Evolutionary conservation across 2,797 vertebrate genomes (phyloP).

Genomic region (Acrossocheilus fasciatus): DNA sequence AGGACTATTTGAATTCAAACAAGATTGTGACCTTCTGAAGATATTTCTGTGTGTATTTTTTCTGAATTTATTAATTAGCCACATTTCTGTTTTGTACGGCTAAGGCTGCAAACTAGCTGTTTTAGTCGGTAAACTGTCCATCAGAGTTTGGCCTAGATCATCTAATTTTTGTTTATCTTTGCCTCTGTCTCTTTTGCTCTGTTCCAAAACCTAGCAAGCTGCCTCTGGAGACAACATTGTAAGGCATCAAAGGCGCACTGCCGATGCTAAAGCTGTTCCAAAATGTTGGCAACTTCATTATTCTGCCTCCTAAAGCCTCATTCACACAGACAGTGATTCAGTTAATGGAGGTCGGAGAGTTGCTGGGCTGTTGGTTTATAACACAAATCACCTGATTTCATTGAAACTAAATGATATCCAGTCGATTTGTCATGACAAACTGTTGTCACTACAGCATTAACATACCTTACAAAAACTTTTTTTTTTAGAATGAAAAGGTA

Average conservation of each 20-base stretch:
- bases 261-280: not conserved
- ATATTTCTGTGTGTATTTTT: not conserved
- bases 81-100: not conserved
- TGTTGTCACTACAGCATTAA: not conserved
- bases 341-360: not conserved
- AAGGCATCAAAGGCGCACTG: not conserved
- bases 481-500: not conserved
- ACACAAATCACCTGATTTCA: not conserved
- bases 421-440: not conserved
- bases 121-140: constrained; percentile 19
- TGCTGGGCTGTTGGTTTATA: constrained; percentile 1
- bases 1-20: not conserved
- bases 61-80: not conserved
- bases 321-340: not conserved
- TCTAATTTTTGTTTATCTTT: constrained; percentile 12
- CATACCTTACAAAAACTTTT: not conserved
- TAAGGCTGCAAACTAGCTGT: not conserved
- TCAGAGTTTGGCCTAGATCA: constrained; percentile 22
- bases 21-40: not conserved
- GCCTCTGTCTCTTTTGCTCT: not conserved
- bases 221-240: constrained; percentile 20
- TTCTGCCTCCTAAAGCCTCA: constrained; percentile 22
- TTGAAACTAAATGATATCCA: not conserved
- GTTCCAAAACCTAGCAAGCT: constrained; percentile 6
- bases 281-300: not conserved